A percentile compares a stretch with the other conserved stretches of the same genome.
Conservation (phyloP, 2,797 vertebrate species). For the Argya squamiceps region DNA sequence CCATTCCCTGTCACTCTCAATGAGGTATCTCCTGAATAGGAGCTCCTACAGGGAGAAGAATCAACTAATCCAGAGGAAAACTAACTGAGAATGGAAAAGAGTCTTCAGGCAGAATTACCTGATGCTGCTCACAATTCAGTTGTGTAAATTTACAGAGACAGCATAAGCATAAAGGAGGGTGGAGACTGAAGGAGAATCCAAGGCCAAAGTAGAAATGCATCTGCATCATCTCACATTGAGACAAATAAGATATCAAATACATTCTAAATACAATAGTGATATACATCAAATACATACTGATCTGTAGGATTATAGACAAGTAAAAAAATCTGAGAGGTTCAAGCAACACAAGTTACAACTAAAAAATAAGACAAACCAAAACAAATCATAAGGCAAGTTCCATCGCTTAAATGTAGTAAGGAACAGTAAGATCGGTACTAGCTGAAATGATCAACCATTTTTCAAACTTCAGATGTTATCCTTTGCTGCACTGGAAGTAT, state of each 20-base stretch:
- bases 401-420: not conserved
- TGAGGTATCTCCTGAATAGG: not conserved
- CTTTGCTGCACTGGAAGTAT: not conserved
- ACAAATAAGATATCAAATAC: not conserved
- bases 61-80: not conserved
- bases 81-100: not conserved
- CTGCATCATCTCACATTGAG: not conserved
- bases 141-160: fast-evolving
- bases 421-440: not conserved
- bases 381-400: not conserved
- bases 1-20: fast-evolving
- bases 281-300: not conserved
- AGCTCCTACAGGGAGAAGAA: not conserved
- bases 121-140: not conserved
- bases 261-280: not conserved
- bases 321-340: not conserved
- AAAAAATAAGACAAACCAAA: not conserved
- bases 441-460: not conserved
- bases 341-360: not conserved
- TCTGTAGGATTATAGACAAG: not conserved
- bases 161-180: not conserved
- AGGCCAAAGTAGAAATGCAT: not conserved
- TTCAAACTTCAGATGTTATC: not conserved
- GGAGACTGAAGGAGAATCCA: not conserved
- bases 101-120: not conserved